Evolutionary conservation across 1,140 invertebrate genomes (phyloP), one percentile per base, ranked within the genome.

Genomic region (Apis cerana): DNA sequence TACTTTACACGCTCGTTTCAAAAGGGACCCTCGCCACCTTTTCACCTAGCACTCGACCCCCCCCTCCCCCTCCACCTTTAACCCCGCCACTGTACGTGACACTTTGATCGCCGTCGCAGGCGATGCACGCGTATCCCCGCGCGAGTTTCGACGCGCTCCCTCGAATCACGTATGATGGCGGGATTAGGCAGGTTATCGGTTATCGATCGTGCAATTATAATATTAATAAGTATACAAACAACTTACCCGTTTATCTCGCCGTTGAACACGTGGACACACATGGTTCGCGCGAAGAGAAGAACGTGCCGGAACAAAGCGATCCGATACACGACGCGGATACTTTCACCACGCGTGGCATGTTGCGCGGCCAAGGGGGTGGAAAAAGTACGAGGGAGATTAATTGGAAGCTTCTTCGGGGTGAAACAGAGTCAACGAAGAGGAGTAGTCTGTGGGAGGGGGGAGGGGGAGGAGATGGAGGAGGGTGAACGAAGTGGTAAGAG

Each of bases 301-400:
- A n/a, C n/a, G n/a, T n/a, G n/a, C n/a, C 50, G 69, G 48, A 62
- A 71, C 52, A 52, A 80, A 80, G 54, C 59, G n/a, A 27, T 33
- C 15, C 50, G 78, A 74, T 48, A 56, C 78, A 23, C 19, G 58
- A 56, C 58, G 21, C 62, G 69, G 2, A 11, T 15, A 62, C n/a
- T 23, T 62, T 62, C 13, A 7, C 61, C 54, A 15, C 13, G 4
- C 3, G 77, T 56, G 67, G 80, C 81, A 74, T 80, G 70, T 54
- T 75, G 23, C 76, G 54, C 58, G 52, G 13, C 21, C 15, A 27
- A 11, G 58, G 21, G 3, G 59, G 68, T 54, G 71, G 71, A 82
- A 85, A 81, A 83, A 77, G 68, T 56, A 70, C 65, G 67, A 80
- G 82, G 74, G 72, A 89, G 85, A 90, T 90, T 90, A 89, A 90